Evolutionary conservation across 1,140 invertebrate species (phyloP).

Genomic region (Drosophila orena): DNA sequence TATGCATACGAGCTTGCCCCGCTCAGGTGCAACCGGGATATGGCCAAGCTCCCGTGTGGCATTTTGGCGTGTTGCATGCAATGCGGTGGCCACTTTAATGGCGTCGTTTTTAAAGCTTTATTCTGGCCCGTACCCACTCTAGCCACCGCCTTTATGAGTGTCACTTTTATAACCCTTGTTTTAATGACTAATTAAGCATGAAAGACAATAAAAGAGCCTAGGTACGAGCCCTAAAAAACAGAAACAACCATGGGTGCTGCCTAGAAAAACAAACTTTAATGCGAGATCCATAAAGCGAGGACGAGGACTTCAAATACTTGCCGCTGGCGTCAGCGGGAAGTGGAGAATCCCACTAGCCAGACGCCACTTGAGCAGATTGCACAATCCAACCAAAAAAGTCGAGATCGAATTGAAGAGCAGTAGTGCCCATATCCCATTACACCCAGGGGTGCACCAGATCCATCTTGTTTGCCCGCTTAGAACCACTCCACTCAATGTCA

Average conservation of each 20-base stretch:
- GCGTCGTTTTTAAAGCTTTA: slow-evolving; percentile 78
- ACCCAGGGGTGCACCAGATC: slow-evolving; percentile 19
- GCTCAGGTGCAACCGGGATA: slow-evolving; percentile 68
- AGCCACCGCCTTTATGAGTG: slow-evolving; percentile 64
- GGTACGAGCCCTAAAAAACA: slow-evolving; percentile 18
- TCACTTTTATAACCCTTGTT: slow-evolving; percentile 75
- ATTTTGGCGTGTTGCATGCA: slow-evolving; percentile 69
- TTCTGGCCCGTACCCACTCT: slow-evolving; percentile 17
- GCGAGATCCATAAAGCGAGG: slow-evolving; percentile 32
- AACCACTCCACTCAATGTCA: slow-evolving; percentile 58
- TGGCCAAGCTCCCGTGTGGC: slow-evolving; percentile 29
- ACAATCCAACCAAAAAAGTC: slow-evolving; percentile 18
- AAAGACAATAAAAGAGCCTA: slow-evolving; percentile 61
- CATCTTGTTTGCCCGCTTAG: slow-evolving; percentile 47
- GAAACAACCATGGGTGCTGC: slow-evolving; percentile 16
- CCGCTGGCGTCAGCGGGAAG: slow-evolving; percentile 34
- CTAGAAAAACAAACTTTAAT: slow-evolving; percentile 37
- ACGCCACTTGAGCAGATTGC: slow-evolving; percentile 44
- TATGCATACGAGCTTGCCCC: slow-evolving; percentile 6
- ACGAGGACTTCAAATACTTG: slow-evolving; percentile 32
- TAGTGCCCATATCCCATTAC: slow-evolving; percentile 31
- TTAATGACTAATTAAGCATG: slow-evolving; percentile 79
- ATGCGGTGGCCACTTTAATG: slow-evolving; percentile 71
- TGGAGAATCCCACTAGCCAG: slow-evolving; percentile 34
- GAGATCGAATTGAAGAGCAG: slow-evolving; percentile 19